Evolutionary conservation across 1,140 invertebrate species (phyloP).

Genomic region (Rhagoletis zephyria): DNA sequence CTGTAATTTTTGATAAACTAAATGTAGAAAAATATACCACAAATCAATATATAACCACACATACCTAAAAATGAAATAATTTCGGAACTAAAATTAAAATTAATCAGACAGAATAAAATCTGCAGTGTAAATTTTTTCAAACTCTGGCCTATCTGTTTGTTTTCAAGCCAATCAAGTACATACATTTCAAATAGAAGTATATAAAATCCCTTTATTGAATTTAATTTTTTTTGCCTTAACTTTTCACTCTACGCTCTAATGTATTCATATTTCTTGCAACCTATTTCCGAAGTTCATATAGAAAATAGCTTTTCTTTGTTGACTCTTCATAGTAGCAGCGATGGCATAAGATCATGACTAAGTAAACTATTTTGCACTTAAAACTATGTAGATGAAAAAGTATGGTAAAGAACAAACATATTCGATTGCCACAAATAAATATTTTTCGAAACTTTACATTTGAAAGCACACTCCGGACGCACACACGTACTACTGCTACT

Average conservation of each 20-base stretch:
- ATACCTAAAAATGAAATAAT: no score
- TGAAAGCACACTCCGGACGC: background rate
- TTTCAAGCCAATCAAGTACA: no score
- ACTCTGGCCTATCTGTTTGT: no score
- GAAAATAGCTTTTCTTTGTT: background rate
- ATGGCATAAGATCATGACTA: slow-evolving; percentile 5
- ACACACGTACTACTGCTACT: background rate
- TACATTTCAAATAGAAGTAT: no score
- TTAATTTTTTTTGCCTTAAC: background rate
- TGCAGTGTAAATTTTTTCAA: no score
- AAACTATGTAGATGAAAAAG: slow-evolving; percentile 35
- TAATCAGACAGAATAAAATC: no score
- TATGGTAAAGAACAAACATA: slow-evolving; percentile 21
- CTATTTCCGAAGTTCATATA: background rate
- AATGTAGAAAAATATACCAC: no score
- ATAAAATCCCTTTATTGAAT: background rate
- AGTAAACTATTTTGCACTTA: slow-evolving; percentile 45
- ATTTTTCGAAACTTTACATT: slow-evolving; percentile 45
- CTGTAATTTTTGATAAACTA: no score
- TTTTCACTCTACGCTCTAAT: background rate
- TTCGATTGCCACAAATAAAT: slow-evolving; percentile 47
- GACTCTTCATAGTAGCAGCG: background rate
- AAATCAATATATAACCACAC: no score
- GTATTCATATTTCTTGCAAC: background rate
- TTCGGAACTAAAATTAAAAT: no score